Conservation (phyloP, 2,888 invertebrate genomes). For the Drosophila niveifrons region DNA sequence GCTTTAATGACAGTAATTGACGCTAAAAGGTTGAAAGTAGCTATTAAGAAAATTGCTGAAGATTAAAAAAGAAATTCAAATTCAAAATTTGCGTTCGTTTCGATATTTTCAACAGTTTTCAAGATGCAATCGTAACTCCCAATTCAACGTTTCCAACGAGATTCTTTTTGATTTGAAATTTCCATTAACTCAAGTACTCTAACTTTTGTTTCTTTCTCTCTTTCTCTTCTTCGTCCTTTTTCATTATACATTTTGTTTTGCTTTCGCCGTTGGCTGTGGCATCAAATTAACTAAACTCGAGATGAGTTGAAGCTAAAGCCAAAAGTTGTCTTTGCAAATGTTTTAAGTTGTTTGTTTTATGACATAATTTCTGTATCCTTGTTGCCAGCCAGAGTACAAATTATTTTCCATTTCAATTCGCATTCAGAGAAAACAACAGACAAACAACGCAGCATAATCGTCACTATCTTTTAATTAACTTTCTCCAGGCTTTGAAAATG, state of each 20-base stretch:
- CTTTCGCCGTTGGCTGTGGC: neutral
- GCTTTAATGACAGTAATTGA: neutral
- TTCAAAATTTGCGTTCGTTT: neutral
- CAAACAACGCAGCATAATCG: conserved; percentile 26
- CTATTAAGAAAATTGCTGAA: neutral
- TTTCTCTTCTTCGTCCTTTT: neutral
- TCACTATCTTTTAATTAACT: conserved; percentile 66
- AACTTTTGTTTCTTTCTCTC: neutral
- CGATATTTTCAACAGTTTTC: neutral
- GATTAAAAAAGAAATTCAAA: neutral
- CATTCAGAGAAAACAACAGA: conserved; percentile 14
- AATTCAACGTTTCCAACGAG: neutral
- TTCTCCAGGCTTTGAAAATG: conserved; percentile 39
- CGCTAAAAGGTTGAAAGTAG: neutral
- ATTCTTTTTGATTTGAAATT: neutral
- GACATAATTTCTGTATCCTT: conserved; percentile 26
- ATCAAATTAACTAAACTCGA: conserved; percentile 10
- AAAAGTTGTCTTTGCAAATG: conserved; percentile 23
- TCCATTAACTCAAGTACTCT: neutral
- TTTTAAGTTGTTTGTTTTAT: conserved; percentile 26
- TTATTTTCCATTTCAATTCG: conserved; percentile 37
- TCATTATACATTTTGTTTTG: neutral
- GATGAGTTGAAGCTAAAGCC: conserved; percentile 12
- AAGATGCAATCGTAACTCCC: neutral
- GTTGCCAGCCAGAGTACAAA: conserved; percentile 9